These are phyloP conservation scores for Anthopleura sola DNA, from an alignment of 64 coral and sea anemone genomes.

Conservation along the genomic window DNA sequence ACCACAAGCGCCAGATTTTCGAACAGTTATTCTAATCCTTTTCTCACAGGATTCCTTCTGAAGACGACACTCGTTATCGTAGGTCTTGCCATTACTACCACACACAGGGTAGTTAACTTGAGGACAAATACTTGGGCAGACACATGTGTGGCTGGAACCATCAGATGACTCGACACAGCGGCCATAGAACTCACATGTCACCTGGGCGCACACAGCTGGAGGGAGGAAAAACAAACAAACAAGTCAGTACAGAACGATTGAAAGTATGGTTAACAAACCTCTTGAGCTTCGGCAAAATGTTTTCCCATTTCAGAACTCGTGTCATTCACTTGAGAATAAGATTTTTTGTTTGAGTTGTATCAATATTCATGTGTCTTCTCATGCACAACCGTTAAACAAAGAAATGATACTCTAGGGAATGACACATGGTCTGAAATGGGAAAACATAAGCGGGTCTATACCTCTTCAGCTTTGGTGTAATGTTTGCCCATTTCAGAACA, in stretches of 20 bases:
- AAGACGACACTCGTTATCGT: conserved; percentile 79
- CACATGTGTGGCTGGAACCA: conserved; percentile 53
- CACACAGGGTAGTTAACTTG: conserved; percentile 75
- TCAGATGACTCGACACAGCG: conserved; percentile 54
- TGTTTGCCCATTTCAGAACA: too few relatives aligned
- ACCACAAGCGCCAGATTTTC: conserved; percentile 42
- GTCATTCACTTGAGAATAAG: too few relatives aligned
- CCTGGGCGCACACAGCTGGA: background rate
- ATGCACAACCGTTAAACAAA: too few relatives aligned
- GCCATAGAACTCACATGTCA: conserved; percentile 65
- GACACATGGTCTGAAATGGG: too few relatives aligned
- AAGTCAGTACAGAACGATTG: background rate
- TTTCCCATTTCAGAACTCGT: too few relatives aligned
- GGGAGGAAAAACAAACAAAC: background rate
- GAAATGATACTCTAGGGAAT: too few relatives aligned
- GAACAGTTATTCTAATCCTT: conserved; percentile 8
- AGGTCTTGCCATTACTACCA: conserved; percentile 84
- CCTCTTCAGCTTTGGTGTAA: too few relatives aligned
- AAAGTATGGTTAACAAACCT: too few relatives aligned
- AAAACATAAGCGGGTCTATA: too few relatives aligned
- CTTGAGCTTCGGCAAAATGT: too few relatives aligned
- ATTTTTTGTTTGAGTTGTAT: too few relatives aligned
- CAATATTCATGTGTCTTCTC: too few relatives aligned
- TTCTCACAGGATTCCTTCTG: conserved; percentile 39
- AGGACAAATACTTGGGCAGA: conserved; percentile 69